phyloP scores from a whole-genome alignment of 2,113 vertebrate species.

The Pogona vitticeps region DNA sequence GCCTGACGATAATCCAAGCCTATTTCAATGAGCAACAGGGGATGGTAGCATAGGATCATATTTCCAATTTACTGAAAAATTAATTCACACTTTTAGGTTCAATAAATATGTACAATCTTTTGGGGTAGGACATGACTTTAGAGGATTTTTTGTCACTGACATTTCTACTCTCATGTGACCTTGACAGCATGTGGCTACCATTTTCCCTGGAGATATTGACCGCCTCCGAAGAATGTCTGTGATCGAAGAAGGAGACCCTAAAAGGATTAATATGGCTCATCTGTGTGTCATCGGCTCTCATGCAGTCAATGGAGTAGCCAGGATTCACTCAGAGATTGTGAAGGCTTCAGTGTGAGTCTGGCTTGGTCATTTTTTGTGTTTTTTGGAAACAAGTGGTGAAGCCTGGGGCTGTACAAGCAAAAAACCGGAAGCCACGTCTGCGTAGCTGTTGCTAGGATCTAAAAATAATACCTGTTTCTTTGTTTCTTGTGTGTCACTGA shows the following conservation, averaged over 20 bases:
- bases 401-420: not conserved
- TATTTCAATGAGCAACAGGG: too few relatives aligned
- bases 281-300: slow-evolving; percentile 88
- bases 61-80: not conserved
- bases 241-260: slow-evolving; percentile 87
- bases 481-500: not conserved
- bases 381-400: too few relatives aligned
- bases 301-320: slow-evolving; percentile 83
- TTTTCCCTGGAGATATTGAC: slow-evolving; percentile 82
- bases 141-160: fast-evolving
- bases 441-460: not conserved
- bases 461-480: not conserved
- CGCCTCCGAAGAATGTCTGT: slow-evolving; percentile 85
- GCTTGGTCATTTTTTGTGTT: not conserved
- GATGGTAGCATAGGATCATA: not conserved
- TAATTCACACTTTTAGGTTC: not conserved
- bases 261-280: slow-evolving; percentile 90
- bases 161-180: not conserved
- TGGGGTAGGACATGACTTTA: not conserved
- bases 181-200: slow-evolving; percentile 74
- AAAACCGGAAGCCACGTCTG: not conserved
- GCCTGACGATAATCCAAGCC: too few relatives aligned
- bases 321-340: slow-evolving; percentile 87
- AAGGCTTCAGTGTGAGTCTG: slow-evolving; percentile 78
- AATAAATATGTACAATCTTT: not conserved